Evolutionary conservation across 2,888 invertebrate genomes (phyloP).

Genomic region (Nipponacmea schrenckii): DNA sequence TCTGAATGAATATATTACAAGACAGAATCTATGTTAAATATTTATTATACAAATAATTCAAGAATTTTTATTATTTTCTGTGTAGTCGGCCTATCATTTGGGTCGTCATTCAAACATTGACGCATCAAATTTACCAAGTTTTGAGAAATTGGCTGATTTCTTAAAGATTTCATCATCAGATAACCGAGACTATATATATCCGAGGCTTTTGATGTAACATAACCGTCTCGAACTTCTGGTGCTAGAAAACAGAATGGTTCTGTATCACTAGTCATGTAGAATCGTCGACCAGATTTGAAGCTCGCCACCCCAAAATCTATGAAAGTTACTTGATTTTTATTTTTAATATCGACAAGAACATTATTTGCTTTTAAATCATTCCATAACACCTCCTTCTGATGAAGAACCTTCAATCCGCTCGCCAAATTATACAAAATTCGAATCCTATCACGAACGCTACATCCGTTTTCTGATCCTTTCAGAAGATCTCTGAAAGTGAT

Average conservation of each 20-base stretch:
- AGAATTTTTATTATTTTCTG: no score
- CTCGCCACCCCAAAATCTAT: constrained; percentile 36
- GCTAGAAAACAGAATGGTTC: constrained; percentile 32
- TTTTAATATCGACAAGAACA: background rate
- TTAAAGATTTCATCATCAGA: constrained; percentile 18
- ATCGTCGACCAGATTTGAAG: constrained; percentile 30
- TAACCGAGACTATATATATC: constrained; percentile 35
- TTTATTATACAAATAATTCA: no score
- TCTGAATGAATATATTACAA: no score
- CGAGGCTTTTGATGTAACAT: constrained; percentile 24
- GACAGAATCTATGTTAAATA: no score
- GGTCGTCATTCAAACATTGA: no score
- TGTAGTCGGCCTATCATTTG: no score
- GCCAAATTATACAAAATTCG: constrained; percentile 19
- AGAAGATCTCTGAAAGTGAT: background rate
- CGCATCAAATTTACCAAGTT: no score
- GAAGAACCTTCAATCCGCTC: constrained; percentile 30
- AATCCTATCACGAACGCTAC: background rate
- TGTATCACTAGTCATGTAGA: constrained; percentile 30
- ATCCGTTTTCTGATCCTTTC: background rate
- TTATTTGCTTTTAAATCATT: constrained; percentile 31
- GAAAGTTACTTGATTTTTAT: constrained; percentile 20
- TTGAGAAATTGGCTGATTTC: no score
- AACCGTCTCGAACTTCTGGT: constrained; percentile 31
- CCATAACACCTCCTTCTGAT: constrained; percentile 28